Percentiles rank a stretch among this genome's conserved stretches.
phyloP scores from a whole-genome alignment of 2,113 vertebrate genomes.

The Tachysurus fulvidraco region DNA sequence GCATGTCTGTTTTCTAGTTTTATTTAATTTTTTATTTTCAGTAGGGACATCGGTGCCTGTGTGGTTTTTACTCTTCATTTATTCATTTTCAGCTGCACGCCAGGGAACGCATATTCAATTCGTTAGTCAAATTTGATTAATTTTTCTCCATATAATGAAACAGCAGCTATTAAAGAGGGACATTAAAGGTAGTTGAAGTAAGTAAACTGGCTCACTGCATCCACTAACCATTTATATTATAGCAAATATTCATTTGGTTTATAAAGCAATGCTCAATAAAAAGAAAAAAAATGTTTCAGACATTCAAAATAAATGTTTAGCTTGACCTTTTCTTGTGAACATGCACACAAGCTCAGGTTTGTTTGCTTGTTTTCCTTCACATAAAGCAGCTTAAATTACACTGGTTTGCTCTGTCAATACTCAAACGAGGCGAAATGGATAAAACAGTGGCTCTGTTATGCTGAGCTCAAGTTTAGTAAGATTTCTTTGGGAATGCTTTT shows the following conservation, averaged over 20 bases:
- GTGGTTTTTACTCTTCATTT: constrained; percentile 26
- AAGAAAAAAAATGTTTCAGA: background rate
- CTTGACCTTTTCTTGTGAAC: constrained; percentile 35
- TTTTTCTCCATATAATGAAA: constrained; percentile 42
- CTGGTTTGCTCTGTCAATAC: background rate
- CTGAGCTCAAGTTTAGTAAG: background rate
- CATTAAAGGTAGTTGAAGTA: constrained; percentile 24
- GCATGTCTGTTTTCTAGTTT: background rate
- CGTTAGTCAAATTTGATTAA: constrained; percentile 43
- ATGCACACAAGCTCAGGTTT: background rate
- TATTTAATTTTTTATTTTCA: constrained; percentile 1
- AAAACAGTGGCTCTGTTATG: background rate
- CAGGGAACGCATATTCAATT: constrained; percentile 38
- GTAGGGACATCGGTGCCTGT: background rate
- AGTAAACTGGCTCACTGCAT: constrained; percentile 24
- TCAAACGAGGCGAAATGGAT: background rate
- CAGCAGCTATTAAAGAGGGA: constrained; percentile 5
- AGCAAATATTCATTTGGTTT: constrained; percentile 25
- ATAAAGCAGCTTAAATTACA: constrained; percentile 57
- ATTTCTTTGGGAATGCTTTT: background rate
- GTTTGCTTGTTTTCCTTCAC: constrained; percentile 36
- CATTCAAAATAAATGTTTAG: constrained; percentile 22
- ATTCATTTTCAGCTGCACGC: constrained; percentile 26
- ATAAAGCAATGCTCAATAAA: background rate
- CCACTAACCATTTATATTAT: constrained; percentile 1